A percentile compares a stretch with the other conserved stretches of the same genome.
Conservation (phyloP, 2,113 vertebrate species). For the Chaetodon trifascialis region DNA sequence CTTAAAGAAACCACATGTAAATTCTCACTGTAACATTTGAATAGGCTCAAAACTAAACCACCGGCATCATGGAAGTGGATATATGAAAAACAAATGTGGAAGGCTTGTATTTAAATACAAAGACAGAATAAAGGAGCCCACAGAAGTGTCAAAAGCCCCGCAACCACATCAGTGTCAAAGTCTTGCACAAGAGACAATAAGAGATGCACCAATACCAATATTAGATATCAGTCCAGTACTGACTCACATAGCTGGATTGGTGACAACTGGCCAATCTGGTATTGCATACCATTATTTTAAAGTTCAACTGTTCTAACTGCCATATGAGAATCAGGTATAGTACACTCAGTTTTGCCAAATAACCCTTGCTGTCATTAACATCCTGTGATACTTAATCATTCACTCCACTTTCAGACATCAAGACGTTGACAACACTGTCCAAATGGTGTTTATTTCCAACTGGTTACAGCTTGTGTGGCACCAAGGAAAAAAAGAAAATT, state of each 20-base stretch:
- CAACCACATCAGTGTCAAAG: neutral
- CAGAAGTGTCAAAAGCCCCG: neutral
- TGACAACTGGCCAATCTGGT: too few species aligned
- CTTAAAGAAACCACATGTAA: conserved; percentile 24
- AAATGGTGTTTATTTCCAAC: conserved; percentile 12
- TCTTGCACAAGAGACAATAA: conserved; percentile 11
- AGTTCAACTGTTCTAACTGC: neutral
- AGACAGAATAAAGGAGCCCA: conserved; percentile 22
- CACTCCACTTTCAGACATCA: neutral
- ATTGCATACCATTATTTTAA: too few species aligned
- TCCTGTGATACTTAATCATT: neutral
- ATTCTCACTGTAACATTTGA: conserved; percentile 33
- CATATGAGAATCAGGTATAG: neutral
- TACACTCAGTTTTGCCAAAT: neutral
- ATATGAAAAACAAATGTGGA: conserved; percentile 22
- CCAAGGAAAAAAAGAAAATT: neutral
- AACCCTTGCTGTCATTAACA: neutral
- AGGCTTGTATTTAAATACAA: conserved; percentile 8
- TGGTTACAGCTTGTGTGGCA: conserved; percentile 38
- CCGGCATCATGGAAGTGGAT: neutral
- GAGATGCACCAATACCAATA: too few species aligned
- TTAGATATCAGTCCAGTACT: too few species aligned
- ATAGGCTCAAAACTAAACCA: conserved; percentile 11
- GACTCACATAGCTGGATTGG: too few species aligned
- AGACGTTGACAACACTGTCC: conserved; percentile 3